Base-by-base conservation (phyloP, 2,113 vertebrate species). In the Limnothrissa miodon region DNA sequence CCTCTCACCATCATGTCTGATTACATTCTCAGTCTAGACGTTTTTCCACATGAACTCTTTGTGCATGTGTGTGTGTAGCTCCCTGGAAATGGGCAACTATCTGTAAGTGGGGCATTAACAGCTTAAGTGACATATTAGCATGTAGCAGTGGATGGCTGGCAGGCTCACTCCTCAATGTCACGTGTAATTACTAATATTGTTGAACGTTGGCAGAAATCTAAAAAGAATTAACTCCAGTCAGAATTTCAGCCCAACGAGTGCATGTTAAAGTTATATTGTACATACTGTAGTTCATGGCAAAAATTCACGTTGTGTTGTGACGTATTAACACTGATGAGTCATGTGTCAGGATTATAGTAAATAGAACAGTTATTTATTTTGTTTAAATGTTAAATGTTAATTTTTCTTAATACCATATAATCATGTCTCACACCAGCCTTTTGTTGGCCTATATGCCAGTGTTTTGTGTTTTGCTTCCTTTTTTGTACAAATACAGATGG, bases 151-250 rank as follows among this genome's bases (percentile, higher is more conserved):
- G 82, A 84, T 81, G 15, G 83, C 83, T 85, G 89, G 91, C 87
- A 93, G 88, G 89, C 91, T 90, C 88, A 89, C 85, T 84, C 78
- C 86, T 89, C 79, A 86, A 91, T 88, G 85, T 89, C 89, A 86
- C 85, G 86, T 88, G 87, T 87, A 90, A 90, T 91, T 94, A 93
- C 93, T 90, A 88, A 82, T 89, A 90, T 92, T 87, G 88, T 85
- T 84, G 80, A 86, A 85, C 79, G 62, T 83, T 86, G 89, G 87
- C 80, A 84, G 83, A 80, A 25, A 17, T 45, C 53, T 83, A 78
- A 62, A n/a, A 66, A 29, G 79, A 87, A 88, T 78, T 19, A 87
- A 89, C 84, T 91, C 82, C 87, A 91, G 85, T 66, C 59, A 66
- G 29, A 29, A 66, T 29, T 7, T 11, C 6, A 25, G 1, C 9